Evolutionary conservation across 2,888 invertebrate genomes (phyloP), one percentile per base, ranked within the genome.

Genomic region (Volucella inanis): DNA sequence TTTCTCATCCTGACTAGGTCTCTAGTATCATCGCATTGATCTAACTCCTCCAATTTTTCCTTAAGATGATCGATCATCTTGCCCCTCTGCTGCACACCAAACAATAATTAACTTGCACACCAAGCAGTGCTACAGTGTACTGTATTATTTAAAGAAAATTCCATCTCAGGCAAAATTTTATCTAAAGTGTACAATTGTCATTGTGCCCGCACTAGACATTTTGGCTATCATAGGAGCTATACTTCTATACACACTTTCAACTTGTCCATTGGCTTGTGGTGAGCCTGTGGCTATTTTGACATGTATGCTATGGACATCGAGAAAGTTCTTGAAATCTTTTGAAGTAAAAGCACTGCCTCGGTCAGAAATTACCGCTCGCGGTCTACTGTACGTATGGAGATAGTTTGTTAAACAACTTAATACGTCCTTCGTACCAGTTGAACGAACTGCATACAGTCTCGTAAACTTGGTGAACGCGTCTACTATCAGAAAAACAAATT

Each of bases 11-110:
- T 50, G 15, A 55, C 45, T n/a, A 74, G 64, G 39, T 74, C 64
- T 43, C 74, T 74, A 31, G 14, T 11, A 11, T 55, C n/a, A 8
- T 64, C 49, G 18, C 11, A 39, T n/a, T 38, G n/a, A 47, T 64
- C 49, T 31, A 64, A 15, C 4, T 74, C 64, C 45, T 74, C 64
- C 31, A 64, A 49, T 43, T 74, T 54, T 64, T 64, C n/a, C n/a
- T n/a, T n/a, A n/a, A n/a, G n/a, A n/a, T n/a, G n/a, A n/a, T n/a
- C n/a, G n/a, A n/a, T n/a, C 55, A 9, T 39, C 55, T 54, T 39
- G 38, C 64, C 72, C 14, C 50, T 72, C 18, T 72, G 72, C 12
- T 1, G 43, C 15, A 62, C 45, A 11, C 71, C 71, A 50, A 71
- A 71, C 8, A 61, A 52, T 45, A 59, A 52, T 18, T 52, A 47